A percentile compares a stretch with the other conserved stretches of the same genome.
phyloP scores from a whole-genome alignment of 2,888 invertebrate species.

The Machimus atricapillus region DNA sequence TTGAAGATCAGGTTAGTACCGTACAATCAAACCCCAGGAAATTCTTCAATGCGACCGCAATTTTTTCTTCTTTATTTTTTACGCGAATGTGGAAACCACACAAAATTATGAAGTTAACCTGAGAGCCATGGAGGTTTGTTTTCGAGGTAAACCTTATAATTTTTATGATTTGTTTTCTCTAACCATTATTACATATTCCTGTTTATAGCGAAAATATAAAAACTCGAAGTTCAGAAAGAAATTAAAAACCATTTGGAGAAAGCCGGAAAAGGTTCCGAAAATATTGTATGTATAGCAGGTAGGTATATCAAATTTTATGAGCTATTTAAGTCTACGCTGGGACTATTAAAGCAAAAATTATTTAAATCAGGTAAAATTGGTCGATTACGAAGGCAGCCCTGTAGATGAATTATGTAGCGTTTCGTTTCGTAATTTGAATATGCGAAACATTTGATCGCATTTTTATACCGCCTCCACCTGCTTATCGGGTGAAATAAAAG shows the following conservation, averaged over 20 bases:
- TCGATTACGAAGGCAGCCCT: not conserved
- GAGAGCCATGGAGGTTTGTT: not conserved
- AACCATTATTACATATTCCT: not conserved
- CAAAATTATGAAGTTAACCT: not conserved
- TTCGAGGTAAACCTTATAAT: not conserved
- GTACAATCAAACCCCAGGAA: not conserved
- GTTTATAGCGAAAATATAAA: not conserved
- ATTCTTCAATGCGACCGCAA: not conserved
- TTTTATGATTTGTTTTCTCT: not conserved
- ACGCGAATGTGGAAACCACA: not conserved
- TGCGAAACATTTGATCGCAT: not conserved
- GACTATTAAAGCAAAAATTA: not conserved
- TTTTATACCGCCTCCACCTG: not conserved
- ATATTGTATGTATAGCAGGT: not conserved
- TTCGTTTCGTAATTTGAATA: not conserved
- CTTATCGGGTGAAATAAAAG: not conserved
- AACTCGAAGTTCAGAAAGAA: not conserved
- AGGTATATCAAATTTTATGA: not conserved
- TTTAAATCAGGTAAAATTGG: not conserved
- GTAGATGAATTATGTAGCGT: not conserved
- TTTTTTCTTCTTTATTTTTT: not conserved
- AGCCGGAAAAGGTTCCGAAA: not conserved
- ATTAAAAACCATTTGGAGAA: not conserved
- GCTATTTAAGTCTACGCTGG: not conserved
- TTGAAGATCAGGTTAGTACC: not conserved